Evolutionary conservation across 2,113 vertebrate species (phyloP), one percentile per base, ranked within the genome.

Genomic region (Marmota monax): DNA sequence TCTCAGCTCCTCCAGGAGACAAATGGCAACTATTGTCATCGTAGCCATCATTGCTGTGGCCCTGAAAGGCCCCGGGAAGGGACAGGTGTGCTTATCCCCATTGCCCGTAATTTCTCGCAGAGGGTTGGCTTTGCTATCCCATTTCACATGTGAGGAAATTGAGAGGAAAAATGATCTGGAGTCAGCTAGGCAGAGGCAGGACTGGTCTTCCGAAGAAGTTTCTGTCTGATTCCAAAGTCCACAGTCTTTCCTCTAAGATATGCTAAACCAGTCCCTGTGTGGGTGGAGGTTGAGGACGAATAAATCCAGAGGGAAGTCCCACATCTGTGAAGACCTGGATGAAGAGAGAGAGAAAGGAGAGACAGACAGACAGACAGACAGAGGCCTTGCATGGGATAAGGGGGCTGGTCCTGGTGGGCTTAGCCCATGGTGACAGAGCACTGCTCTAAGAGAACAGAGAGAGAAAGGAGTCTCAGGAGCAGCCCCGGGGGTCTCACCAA

Each of bases 1-100:
- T 85, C 96, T 88, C 73, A 77, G 89, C 67, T 88, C 67, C 67
- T 88, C 20, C 10, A 67, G 85, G 37, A 90, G 61, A 89, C 32
- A 76, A 65, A 90, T 56, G 85, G n/a, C 85, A 88, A 37, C 11
- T 51, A 20, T 42, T 48, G 25, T 78, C 29, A 2, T 34, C 18
- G 0, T 37, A 3, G 0, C 53, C 39, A 37, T 76, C 8, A 0
- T 51, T 0, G 0, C 13, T 5, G 20, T 51, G 53, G 53, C 16
- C 32, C 51, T 8, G 27, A 51, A 32, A 65, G 61, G 69, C 51
- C 32, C 78, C 37, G 42, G 58, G 42, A 84, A 20, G 39, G 51
- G 32, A 56, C 17, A 12, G 42, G 12, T 13, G 0, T 10, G 42
- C 18, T 34, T 53, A 6, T 65, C 45, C 17, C n/a, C 7, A 2